phyloP scores from a whole-genome alignment of 2,888 invertebrate genomes.

The Lochmaea capreae region DNA sequence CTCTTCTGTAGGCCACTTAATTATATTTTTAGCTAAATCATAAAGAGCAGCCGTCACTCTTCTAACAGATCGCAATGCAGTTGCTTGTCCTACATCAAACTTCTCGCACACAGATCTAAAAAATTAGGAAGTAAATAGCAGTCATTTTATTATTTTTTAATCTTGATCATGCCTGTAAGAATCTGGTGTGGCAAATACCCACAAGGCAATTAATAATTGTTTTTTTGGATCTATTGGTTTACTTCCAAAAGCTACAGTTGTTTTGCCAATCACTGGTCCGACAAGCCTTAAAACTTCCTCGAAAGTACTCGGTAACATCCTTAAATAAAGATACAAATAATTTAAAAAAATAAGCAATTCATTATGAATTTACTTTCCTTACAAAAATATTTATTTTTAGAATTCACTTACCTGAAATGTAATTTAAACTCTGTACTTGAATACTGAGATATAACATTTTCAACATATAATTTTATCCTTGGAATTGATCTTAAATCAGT shows the following conservation, averaged over 20 bases:
- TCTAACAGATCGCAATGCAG: no score
- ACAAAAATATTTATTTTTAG: neutral
- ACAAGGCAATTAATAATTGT: conserved; percentile 1
- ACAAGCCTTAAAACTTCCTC: neutral
- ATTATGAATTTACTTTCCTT: neutral
- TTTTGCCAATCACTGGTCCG: neutral
- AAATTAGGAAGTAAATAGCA: no score
- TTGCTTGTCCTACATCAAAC: no score
- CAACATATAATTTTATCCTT: no score
- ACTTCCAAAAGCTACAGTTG: neutral
- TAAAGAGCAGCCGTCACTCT: no score
- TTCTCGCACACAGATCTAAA: no score
- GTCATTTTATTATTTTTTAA: no score
- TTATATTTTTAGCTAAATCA: no score
- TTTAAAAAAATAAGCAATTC: neutral
- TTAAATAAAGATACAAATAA: neutral
- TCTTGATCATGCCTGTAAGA: no score
- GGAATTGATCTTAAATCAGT: no score
- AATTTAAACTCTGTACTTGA: no score
- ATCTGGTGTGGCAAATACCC: conserved; percentile 4
- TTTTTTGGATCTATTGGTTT: conserved; percentile 1
- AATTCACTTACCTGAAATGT: neutral
- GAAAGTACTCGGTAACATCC: conserved; percentile 4
- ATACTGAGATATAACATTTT: no score
- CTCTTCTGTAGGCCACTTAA: neutral